Base-by-base conservation (phyloP, 2,797 vertebrate genomes). In the Acropternis orthonyx region DNA sequence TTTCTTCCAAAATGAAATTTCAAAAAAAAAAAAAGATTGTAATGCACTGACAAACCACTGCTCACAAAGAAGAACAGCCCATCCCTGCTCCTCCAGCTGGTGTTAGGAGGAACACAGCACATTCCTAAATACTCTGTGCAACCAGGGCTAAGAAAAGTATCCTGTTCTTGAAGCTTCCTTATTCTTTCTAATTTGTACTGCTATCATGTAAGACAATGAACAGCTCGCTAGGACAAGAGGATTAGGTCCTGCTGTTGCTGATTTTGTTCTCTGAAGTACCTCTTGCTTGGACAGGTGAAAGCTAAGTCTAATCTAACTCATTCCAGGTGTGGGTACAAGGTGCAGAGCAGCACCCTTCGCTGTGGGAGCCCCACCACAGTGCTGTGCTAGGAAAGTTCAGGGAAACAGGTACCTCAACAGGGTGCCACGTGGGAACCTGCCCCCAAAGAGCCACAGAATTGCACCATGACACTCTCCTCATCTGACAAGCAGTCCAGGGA, bases 281-380 rank as follows among this genome's bases (percentile, higher is more conserved):
- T 96, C 37, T 16, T 67, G 27, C 54, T 80, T 41, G 14, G 82
- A 46, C 1, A 91, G n/a, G 22, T 0, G 0, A 44, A 49, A 74
- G 26, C 9, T 8, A 73, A 41, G 30, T 16, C n/a, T 54, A n/a
- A 59, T 44, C 30, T 28, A 67, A 54, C 20, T 59, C 43, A 77
- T n/a, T 43, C 34, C 41, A 71, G 32, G 27, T 1, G 2, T 14
- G 4, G 3, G 73, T 11, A 32, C n/a, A 44, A 67, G 30, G 21
- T 14, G 18, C 41, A 63, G 28, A 52, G 43, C 30, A 34, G 51
- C 19, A 49, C 23, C 23, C 2, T 23, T 75, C 16, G 49, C 8
- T 1, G 0, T 0, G 2, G 49, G 16, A 94, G 37, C 41, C 26
- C 14, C 2, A 11, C 10, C 1, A 1, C 0, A 0, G 37, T 71